Conservation (phyloP, 1,140 invertebrate species). For the Danaus melanippus region DNA sequence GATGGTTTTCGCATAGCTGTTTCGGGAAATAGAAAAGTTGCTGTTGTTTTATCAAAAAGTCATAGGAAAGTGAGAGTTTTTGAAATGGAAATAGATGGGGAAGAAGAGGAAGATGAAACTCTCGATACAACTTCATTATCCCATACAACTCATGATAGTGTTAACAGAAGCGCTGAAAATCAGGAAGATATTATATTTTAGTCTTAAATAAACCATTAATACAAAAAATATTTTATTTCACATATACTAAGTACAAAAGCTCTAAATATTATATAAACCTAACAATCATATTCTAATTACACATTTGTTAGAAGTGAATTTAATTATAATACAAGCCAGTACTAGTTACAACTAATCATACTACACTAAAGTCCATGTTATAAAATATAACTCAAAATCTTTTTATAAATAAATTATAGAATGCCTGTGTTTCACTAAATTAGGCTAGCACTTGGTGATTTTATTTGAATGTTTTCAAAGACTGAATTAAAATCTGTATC, state of each 20-base stretch:
- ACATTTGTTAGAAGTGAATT: too few species aligned
- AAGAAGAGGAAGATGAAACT: conserved; percentile 86
- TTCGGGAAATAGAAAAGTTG: conserved; percentile 89
- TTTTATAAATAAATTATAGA: too few species aligned
- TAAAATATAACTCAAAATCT: too few species aligned
- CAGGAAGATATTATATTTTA: conserved; percentile 15
- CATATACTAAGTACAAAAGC: too few species aligned
- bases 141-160: conserved; percentile 30
- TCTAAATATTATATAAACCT: too few species aligned
- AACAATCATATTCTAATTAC: too few species aligned
- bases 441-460: conserved; percentile 56
- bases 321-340: too few species aligned
- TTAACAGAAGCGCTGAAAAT: conserved; percentile 14
- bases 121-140: conserved; percentile 61
- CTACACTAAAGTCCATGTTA: too few species aligned
- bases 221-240: too few species aligned
- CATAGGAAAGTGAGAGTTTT: conserved; percentile 86
- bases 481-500: conserved; percentile 71
- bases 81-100: conserved; percentile 93
- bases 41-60: conserved; percentile 87
- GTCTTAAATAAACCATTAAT: too few species aligned
- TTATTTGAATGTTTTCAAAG: conserved; percentile 71
- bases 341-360: too few species aligned
- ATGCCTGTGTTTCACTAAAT: conserved; percentile 27
- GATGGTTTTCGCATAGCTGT: conserved; percentile 83